A percentile compares a stretch with the other conserved stretches of the same genome.
Evolutionary conservation across 2,113 vertebrate genomes (phyloP).

Genomic region (Spheniscus mendiculus): DNA sequence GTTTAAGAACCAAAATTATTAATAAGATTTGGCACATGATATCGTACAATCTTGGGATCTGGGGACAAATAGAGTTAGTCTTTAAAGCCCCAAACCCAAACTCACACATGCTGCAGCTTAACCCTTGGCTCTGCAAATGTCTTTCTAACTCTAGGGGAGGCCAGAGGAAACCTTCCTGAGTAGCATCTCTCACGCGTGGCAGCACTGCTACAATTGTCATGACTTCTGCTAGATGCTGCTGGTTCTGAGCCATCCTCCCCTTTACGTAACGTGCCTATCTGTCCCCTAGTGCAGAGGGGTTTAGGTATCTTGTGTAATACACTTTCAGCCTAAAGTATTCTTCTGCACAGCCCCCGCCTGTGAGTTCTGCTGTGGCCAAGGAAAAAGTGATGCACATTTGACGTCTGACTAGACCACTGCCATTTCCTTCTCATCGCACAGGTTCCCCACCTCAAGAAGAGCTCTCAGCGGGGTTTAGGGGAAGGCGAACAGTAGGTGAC

Average conservation of each 20-base stretch:
- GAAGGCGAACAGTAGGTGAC: background rate
- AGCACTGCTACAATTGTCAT: background rate
- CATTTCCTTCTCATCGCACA: background rate
- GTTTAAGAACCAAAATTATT: background rate
- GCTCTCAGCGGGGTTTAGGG: background rate
- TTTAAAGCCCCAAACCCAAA: background rate
- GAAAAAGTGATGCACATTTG: background rate
- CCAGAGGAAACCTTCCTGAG: background rate
- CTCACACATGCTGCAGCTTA: background rate
- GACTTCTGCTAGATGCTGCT: background rate
- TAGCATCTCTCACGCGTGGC: background rate
- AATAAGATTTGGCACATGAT: background rate
- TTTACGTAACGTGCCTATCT: rapidly evolving
- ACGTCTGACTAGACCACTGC: background rate
- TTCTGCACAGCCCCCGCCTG: background rate
- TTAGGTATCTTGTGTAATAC: background rate
- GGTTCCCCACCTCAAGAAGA: background rate
- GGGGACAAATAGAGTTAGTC: background rate
- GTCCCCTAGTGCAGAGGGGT: rapidly evolving
- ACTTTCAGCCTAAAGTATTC: background rate
- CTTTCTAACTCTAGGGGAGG: background rate
- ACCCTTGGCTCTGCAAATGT: background rate
- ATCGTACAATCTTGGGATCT: background rate
- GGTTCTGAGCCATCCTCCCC: background rate
- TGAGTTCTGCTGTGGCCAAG: background rate